Base-by-base conservation (phyloP, 2,888 invertebrate species). In the Imbricaverruca yamaguchii region DNA sequence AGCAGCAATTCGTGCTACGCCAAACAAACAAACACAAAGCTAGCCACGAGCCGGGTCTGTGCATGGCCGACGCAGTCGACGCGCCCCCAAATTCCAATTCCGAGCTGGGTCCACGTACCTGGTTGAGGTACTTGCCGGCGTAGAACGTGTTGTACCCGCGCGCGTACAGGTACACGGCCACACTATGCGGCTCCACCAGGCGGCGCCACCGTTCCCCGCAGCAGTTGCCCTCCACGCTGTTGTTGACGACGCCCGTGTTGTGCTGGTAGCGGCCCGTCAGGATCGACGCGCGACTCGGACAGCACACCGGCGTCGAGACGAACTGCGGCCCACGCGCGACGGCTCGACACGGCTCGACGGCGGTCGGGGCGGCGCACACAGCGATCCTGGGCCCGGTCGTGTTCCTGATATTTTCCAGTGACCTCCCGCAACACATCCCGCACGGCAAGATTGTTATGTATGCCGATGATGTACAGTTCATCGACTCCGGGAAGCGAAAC, bases 111-210 rank as follows among this genome's bases (percentile, higher is more conserved):
- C 39, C 4, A 12, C 77, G 21, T 10, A 77, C 77, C 77, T 77
- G 56, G 88, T 97, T 97, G 84, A 97, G 89, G 88, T 97, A 97
- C 89, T 97, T 97, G 80, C 97, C 97, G 84, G 94, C 95, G 87
- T 94, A 97, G 86, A 96, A 96, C 0, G 95, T 97, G 10, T 88
- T 90, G 86, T 97, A 97, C 12, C 89, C 89, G 0, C 90, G 91
- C 0, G 89, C 86, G 81, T 93, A 90, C 61, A 97, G 87, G 69
- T 91, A 86, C 0, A 90, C 89, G 0, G 93, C 93, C 85, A 96
- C 92, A 1, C 93, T 91, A 0, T 88, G 87, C 0, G 87, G 87
- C 86, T 97, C 96, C 10, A 89, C 87, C 10, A 87, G 86, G 21
- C 88, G 86, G 85, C 91, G 91, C 96, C 96, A 97, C 12, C 87